Percentiles rank a stretch among this genome's conserved stretches.
Conservation (phyloP, 2,888 invertebrate genomes). For the Odontothrips loti region DNA sequence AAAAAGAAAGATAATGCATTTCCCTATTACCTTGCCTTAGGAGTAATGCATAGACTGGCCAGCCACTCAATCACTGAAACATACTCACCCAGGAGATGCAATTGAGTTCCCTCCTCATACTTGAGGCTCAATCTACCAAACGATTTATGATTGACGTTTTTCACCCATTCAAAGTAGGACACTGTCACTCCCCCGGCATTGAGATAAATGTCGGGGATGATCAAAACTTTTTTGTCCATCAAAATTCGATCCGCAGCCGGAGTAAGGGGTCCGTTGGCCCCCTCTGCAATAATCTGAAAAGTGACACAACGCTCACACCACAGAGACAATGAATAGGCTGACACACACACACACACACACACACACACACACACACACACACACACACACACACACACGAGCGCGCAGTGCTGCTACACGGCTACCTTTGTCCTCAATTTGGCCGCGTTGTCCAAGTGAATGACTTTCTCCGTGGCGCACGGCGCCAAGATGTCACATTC, state of each 20-base stretch:
- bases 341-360: not conserved
- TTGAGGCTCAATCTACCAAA: conserved; percentile 82
- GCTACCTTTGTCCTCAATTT: conserved; percentile 67
- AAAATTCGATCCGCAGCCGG: conserved; percentile 77
- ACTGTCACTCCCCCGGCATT: conserved; percentile 87
- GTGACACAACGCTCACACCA: not conserved
- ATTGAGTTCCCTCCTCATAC: conserved; percentile 81
- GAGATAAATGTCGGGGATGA: conserved; percentile 72
- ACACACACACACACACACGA: too few relatives aligned
- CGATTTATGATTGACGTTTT: conserved; percentile 85
- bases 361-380: not conserved
- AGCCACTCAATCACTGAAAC: too few relatives aligned
- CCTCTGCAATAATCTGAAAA: conserved; percentile 73
- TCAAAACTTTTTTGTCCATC: conserved; percentile 66
- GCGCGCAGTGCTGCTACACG: too few relatives aligned
- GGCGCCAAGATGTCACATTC: conserved; percentile 77
- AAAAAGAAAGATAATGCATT: conserved; percentile 37
- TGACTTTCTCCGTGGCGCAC: conserved; percentile 72
- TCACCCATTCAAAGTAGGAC: conserved; percentile 88
- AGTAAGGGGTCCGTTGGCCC: conserved; percentile 87
- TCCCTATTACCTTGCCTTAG: conserved; percentile 50
- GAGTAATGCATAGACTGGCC: not conserved
- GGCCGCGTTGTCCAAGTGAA: conserved; percentile 63
- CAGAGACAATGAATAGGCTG: not conserved
- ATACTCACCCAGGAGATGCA: conserved; percentile 63